These are phyloP conservation scores for Vulpes vulpes DNA, from an alignment of 2,113 vertebrate species.

Conservation along the genomic window DNA sequence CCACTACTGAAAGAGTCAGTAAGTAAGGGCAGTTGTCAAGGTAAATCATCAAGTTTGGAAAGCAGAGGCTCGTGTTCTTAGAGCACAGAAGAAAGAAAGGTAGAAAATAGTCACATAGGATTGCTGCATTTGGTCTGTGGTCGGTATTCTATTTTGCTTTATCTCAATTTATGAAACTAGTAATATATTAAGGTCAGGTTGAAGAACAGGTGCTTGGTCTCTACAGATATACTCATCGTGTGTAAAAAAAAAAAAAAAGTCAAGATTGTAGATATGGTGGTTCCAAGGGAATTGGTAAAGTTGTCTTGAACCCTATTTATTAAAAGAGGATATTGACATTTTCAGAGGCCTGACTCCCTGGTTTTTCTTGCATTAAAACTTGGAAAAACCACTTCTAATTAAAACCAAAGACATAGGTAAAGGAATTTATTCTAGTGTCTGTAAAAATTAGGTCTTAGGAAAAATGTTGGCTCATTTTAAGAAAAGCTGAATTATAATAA, in stretches of 20 bases:
- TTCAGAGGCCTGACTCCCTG: neutral
- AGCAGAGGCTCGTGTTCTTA: neutral
- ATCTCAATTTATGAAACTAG: neutral
- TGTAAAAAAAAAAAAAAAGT: neutral
- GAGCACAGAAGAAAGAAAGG: neutral
- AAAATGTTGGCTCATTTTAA: constrained; percentile 24
- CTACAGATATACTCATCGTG: neutral
- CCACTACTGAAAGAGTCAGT: neutral
- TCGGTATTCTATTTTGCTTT: neutral
- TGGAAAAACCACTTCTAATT: neutral
- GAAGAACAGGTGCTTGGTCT: neutral
- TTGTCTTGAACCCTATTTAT: neutral
- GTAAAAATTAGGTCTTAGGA: constrained; percentile 22
- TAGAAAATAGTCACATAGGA: no score
- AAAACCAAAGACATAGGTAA: neutral
- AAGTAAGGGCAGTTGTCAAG: neutral
- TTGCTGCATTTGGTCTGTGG: neutral
- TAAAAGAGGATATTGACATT: neutral
- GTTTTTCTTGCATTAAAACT: constrained; percentile 35
- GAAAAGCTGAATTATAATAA: constrained; percentile 15
- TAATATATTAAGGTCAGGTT: neutral
- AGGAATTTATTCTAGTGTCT: neutral
- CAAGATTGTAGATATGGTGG: neutral
- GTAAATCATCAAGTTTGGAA: neutral
- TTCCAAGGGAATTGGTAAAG: neutral